A percentile compares a stretch with the other conserved stretches of the same genome.
Conservation (phyloP, 1,140 invertebrate genomes). For the Drosophila ficusphila region DNA sequence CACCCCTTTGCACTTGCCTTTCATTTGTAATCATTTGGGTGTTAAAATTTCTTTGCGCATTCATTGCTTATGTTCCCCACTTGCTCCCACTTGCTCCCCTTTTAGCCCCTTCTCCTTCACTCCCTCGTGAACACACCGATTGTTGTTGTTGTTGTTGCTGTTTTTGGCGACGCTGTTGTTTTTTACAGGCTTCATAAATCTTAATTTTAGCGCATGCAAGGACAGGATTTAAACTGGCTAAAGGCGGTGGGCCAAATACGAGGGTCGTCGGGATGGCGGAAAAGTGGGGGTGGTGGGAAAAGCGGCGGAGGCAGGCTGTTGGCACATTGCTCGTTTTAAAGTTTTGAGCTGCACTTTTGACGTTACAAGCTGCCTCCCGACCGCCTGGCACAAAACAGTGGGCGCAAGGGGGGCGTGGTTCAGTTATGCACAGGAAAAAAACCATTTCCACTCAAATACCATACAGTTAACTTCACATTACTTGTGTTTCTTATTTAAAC, state of each 20-base stretch:
- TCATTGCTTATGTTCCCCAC: conserved; percentile 47
- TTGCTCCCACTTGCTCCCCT: background rate
- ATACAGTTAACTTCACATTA: too few relatives aligned
- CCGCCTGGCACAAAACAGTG: conserved; percentile 6
- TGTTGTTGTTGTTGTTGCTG: conserved; percentile 11
- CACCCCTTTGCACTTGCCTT: background rate
- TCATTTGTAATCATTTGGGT: conserved; percentile 81
- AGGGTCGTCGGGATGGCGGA: background rate
- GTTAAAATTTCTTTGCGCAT: conserved; percentile 75
- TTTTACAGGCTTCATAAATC: conserved; percentile 80
- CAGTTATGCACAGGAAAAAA: background rate
- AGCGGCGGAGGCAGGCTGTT: conserved; percentile 32
- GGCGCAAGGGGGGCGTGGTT: background rate
- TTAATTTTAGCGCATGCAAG: conserved; percentile 78
- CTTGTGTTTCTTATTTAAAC: too few relatives aligned
- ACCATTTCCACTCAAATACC: too few relatives aligned
- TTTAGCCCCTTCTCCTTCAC: background rate
- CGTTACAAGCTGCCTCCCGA: conserved; percentile 54
- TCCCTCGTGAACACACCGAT: background rate
- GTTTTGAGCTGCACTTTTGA: conserved; percentile 81
- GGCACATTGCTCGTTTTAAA: conserved; percentile 77
- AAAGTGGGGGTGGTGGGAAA: background rate
- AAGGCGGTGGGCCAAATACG: background rate
- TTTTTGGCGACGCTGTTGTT: conserved; percentile 68
- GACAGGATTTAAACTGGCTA: conserved; percentile 27